Evolutionary conservation across 2,113 vertebrate genomes (phyloP).

Genomic region (Hirundichthys speculiger): DNA sequence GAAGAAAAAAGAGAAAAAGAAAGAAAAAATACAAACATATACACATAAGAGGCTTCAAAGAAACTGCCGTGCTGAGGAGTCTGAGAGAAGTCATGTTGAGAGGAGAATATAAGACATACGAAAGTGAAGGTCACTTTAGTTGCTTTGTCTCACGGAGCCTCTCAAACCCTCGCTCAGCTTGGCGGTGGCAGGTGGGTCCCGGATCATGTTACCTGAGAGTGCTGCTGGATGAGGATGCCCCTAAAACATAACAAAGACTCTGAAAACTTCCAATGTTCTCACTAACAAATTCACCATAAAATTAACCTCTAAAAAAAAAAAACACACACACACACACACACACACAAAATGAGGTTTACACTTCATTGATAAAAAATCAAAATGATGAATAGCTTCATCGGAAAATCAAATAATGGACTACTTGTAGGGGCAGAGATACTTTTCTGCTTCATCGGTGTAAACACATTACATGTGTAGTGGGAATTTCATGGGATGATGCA

Average conservation of each 20-base stretch:
- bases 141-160: conserved; percentile 45
- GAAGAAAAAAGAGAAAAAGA: conserved; percentile 14
- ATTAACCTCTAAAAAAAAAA: too few relatives aligned
- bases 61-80: conserved; percentile 52
- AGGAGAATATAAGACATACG: conserved; percentile 35
- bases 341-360: too few relatives aligned
- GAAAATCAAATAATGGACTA: conserved; percentile 4
- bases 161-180: conserved; percentile 33
- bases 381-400: not conserved
- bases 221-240: conserved; percentile 16
- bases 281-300: too few relatives aligned
- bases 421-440: not conserved
- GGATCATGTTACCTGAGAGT: conserved; percentile 59
- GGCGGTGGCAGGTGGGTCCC: conserved; percentile 68
- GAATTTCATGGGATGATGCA: conserved; percentile 29
- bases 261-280: too few relatives aligned
- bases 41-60: conserved; percentile 47
- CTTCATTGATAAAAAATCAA: too few relatives aligned
- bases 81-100: conserved; percentile 57
- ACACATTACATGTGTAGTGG: conserved; percentile 7
- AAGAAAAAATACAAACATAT: conserved; percentile 14
- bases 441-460: not conserved
- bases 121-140: conserved; percentile 50
- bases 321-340: too few relatives aligned
- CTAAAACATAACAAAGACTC: not conserved